Conservation (phyloP, 2,888 invertebrate genomes). For the Lochmaea capreae region DNA sequence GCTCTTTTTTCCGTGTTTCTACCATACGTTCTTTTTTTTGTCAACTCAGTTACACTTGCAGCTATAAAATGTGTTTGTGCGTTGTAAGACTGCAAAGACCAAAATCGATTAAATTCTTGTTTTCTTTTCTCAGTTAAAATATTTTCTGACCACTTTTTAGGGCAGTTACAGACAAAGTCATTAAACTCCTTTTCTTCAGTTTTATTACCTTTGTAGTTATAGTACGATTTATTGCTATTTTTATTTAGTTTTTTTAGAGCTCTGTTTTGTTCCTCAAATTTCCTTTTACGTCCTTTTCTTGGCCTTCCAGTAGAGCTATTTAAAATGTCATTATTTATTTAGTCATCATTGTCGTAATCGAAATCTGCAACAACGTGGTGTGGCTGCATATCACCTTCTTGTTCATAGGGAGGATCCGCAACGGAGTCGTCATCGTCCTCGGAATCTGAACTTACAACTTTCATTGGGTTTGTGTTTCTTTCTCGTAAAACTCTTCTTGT, state of each 20-base stretch:
- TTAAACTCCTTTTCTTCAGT: neutral
- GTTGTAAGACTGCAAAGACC: conserved; percentile 43
- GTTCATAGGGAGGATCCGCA: no score
- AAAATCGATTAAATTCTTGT: conserved; percentile 43
- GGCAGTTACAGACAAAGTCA: neutral
- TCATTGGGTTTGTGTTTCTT: no score
- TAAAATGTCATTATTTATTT: neutral
- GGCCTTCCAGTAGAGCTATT: neutral
- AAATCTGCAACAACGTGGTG: no score
- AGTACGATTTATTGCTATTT: neutral
- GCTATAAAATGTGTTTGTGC: conserved; percentile 44
- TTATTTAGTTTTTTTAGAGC: neutral
- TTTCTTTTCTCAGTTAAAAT: conserved; percentile 35
- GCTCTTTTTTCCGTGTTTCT: neutral
- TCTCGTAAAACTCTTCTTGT: no score
- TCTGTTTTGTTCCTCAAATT: neutral
- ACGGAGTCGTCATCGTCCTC: no score
- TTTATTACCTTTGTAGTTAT: neutral
- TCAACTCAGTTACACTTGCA: conserved; percentile 32
- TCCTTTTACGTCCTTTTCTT: no score
- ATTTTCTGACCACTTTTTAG: conserved; percentile 16
- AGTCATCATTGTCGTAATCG: no score
- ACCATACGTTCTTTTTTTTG: conserved; percentile 41
- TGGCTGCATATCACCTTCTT: no score
- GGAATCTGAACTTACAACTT: no score